These are phyloP conservation scores for Capra hircus DNA, from an alignment of 2,113 vertebrate species.

Conservation along the genomic window DNA sequence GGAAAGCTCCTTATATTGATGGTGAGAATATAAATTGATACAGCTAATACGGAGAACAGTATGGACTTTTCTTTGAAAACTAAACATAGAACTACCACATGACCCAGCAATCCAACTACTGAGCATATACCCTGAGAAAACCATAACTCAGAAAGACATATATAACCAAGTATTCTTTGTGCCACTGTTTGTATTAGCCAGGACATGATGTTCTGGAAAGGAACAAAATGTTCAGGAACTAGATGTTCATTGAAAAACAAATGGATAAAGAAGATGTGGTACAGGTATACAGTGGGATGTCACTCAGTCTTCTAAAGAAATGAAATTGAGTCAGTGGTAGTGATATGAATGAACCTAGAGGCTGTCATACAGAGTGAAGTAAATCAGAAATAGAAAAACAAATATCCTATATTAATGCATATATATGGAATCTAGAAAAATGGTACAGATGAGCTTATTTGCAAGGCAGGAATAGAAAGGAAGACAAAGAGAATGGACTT, in stretches of 20 bases:
- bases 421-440: background rate
- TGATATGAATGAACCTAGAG: background rate
- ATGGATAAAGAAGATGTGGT: background rate
- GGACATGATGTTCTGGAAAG: background rate
- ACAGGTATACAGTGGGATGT: background rate
- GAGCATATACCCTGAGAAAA: background rate
- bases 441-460: background rate
- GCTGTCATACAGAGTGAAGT: background rate
- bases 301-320: background rate
- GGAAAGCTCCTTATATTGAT: background rate
- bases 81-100: background rate
- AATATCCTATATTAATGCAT: background rate
- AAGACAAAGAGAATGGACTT: background rate
- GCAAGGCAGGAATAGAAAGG: background rate
- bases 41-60: background rate
- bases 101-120: background rate
- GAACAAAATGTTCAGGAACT: background rate
- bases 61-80: background rate
- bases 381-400: background rate
- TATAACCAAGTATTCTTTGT: background rate
- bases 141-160: background rate
- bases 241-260: background rate
- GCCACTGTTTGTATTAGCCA: background rate
- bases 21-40: background rate
- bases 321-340: background rate